A percentile compares a stretch with the other conserved stretches of the same genome.
phyloP scores from a whole-genome alignment of 2,797 vertebrate genomes.

The Brachymystax lenok region DNA sequence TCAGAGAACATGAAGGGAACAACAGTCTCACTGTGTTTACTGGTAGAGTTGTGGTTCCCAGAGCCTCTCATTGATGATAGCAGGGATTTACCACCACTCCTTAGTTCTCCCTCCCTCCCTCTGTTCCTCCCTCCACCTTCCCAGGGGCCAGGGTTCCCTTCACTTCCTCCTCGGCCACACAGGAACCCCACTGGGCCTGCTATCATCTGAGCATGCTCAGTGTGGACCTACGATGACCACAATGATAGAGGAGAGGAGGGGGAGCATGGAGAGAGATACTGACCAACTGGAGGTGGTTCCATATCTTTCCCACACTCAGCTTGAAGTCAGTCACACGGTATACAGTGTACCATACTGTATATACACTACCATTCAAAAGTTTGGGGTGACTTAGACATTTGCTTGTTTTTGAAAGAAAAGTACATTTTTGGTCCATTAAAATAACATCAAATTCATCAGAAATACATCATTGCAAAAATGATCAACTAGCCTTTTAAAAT shows the following conservation, averaged over 20 bases:
- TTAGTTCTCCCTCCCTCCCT: neutral
- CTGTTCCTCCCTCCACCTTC: neutral
- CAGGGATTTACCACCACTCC: neutral
- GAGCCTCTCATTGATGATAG: neutral
- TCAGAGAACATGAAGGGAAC: neutral
- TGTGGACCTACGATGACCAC: constrained; percentile 30
- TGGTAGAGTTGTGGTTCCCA: neutral
- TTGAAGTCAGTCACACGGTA: constrained; percentile 29
- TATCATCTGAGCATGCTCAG: constrained; percentile 40
- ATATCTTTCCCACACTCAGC: constrained; percentile 52
- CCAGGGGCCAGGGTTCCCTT: constrained; percentile 27
- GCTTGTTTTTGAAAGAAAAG: too few relatives aligned
- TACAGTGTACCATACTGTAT: too few relatives aligned
- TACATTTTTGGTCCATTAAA: too few relatives aligned
- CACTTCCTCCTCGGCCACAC: constrained; percentile 36
- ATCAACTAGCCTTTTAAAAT: too few relatives aligned
- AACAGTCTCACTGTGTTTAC: neutral
- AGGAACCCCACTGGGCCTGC: constrained; percentile 32
- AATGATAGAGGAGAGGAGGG: constrained; percentile 40
- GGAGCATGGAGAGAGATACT: constrained; percentile 19
- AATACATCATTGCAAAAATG: too few relatives aligned
- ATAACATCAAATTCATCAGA: too few relatives aligned
- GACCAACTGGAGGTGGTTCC: constrained; percentile 29
- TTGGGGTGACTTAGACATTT: too few relatives aligned
- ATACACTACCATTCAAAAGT: too few relatives aligned